Percentiles rank a stretch among this genome's conserved stretches.
Evolutionary conservation across 2,888 invertebrate genomes (phyloP).

Genomic region (Cosmorhoe ocellata): DNA sequence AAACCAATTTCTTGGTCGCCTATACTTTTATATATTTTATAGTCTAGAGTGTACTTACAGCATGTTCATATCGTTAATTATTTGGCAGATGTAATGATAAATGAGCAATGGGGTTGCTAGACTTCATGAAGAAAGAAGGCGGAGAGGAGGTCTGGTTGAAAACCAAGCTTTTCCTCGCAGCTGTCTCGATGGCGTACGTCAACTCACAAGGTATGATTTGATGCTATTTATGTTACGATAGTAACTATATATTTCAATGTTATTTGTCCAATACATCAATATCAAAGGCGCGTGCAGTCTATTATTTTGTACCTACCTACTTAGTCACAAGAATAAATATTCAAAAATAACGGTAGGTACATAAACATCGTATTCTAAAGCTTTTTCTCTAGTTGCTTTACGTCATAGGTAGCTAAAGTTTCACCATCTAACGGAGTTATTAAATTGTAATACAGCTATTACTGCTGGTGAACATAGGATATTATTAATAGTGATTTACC

Average conservation of each 20-base stretch:
- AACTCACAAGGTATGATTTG: constrained; percentile 63
- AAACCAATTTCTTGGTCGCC: too few species aligned
- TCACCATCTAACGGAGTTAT: not conserved
- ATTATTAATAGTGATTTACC: constrained; percentile 24
- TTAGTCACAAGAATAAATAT: too few species aligned
- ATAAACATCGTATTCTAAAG: too few species aligned
- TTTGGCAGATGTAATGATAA: constrained; percentile 25
- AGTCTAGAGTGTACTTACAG: not conserved
- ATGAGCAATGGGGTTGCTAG: constrained; percentile 14
- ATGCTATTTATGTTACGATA: too few species aligned
- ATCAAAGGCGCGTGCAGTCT: not conserved
- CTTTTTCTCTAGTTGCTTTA: too few species aligned
- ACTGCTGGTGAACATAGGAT: not conserved
- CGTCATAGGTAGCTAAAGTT: not conserved
- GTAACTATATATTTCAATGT: too few species aligned
- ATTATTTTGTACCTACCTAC: too few species aligned
- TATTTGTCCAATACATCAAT: too few species aligned
- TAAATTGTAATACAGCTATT: constrained; percentile 3
- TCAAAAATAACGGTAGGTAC: too few species aligned
- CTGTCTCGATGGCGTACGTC: constrained; percentile 49
- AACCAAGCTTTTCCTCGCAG: constrained; percentile 25
- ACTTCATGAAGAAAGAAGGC: constrained; percentile 16
- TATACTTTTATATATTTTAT: too few species aligned
- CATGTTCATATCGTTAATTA: not conserved
- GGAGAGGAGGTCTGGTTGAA: constrained; percentile 29